Evolutionary conservation across 2,888 invertebrate species (phyloP).

Genomic region (Drosophila testacea): DNA sequence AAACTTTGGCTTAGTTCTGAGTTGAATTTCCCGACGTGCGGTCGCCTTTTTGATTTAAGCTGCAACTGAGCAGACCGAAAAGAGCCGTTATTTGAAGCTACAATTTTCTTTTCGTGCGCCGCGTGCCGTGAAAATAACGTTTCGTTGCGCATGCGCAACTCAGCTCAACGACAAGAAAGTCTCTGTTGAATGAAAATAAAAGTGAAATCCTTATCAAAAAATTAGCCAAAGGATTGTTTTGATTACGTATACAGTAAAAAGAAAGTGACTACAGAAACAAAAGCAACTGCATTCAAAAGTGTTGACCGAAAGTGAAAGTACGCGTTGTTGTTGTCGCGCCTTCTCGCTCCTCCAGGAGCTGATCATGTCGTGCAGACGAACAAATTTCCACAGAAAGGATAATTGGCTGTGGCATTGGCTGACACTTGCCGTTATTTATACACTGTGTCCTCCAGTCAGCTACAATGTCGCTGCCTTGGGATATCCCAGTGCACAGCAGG

Average conservation of each 20-base stretch:
- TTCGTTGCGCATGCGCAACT: conserved; percentile 69
- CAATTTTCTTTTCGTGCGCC: conserved; percentile 71
- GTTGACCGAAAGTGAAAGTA: conserved; percentile 78
- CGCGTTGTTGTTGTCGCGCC: conserved; percentile 1
- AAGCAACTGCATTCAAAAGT: conserved; percentile 25
- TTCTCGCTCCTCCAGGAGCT: conserved; percentile 44
- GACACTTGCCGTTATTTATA: conserved; percentile 31
- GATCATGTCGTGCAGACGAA: conserved; percentile 39
- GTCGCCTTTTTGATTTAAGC: conserved; percentile 59
- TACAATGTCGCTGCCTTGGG: conserved; percentile 49
- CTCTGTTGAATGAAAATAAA: conserved; percentile 63
- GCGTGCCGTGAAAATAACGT: conserved; percentile 59
- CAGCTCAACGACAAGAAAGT: conserved; percentile 55
- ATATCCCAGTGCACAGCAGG: conserved; percentile 87
- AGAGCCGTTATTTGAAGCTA: conserved; percentile 34
- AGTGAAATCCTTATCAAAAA: conserved; percentile 73
- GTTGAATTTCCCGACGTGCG: conserved; percentile 82
- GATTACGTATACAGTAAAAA: conserved; percentile 45
- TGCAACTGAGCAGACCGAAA: conserved; percentile 13
- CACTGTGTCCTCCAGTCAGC: conserved; percentile 20
- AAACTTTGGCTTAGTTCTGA: conserved; percentile 83
- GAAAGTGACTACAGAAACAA: conserved; percentile 58
- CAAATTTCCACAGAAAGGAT: conserved; percentile 66
- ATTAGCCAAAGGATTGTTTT: conserved; percentile 41
- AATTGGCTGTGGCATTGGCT: conserved; percentile 67